Evolutionary conservation across 2,888 invertebrate species (phyloP), one percentile per base, ranked within the genome.

Genomic region (Hemistola chrysoprasaria): DNA sequence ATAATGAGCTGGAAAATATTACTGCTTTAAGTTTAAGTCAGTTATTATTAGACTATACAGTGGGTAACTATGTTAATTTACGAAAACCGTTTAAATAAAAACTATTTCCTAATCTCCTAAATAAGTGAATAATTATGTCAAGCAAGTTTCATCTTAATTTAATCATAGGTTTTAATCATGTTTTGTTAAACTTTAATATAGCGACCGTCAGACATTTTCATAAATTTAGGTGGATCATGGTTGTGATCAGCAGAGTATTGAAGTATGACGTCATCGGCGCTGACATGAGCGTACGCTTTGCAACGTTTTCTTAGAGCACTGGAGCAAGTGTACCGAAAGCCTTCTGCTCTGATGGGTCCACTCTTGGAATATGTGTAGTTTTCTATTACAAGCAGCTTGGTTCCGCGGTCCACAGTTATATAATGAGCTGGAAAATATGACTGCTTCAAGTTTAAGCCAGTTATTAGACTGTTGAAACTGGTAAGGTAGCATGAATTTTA

Each of bases 301-400:
- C 79, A 78, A 0, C 30, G 37, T 22, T 60, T 70, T 28, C 57
- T 65, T 6, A 27, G 25, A 2, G 48, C 39, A 8, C 50, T 55
- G 2, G 75, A 78, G 26, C 80, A 80, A 3, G 52, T 60, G 39
- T 62, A 79, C n/a, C 79, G 53, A 6, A 53, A 57, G 0, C 76
- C 78, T 1, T 68, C 65, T 3, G 53, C 46, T 1, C 67, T 42
- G 1, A 69, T 45, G 0, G 26, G 8, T 0, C 71, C 67, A 27
- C 62, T 64, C 34, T 48, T 72, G 22, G 44, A 72, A n/a, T n/a
- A n/a, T n/a, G n/a, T n/a, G n/a, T n/a, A n/a, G n/a, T n/a, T n/a
- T n/a, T n/a, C n/a, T n/a, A n/a, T n/a, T n/a, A n/a, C n/a, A n/a
- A 38, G 8, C 8, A 38, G 38, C 5, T 4, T 30, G 1, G 25